Evolutionary conservation across 2,888 invertebrate species (phyloP).

Genomic region (Bimastos eiseni): DNA sequence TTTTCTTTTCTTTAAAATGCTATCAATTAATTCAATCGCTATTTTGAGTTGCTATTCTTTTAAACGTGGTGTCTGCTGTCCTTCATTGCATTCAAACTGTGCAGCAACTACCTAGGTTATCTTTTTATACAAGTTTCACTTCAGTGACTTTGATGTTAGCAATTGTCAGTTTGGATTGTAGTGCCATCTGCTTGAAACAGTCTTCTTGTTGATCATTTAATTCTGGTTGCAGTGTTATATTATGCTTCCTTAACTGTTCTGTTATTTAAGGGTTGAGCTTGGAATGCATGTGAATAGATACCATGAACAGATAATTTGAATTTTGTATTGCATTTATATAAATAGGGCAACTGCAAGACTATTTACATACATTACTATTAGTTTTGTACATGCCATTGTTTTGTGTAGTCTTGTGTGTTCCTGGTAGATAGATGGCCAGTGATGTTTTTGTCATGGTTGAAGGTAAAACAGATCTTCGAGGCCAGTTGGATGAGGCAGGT

Average conservation of each 20-base stretch:
- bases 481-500: neutral
- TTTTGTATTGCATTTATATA: too few species aligned
- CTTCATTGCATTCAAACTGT: neutral
- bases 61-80: neutral
- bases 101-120: neutral
- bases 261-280: too few species aligned
- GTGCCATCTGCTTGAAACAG: neutral
- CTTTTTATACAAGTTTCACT: neutral
- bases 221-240: neutral
- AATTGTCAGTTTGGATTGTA: neutral
- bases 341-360: too few species aligned
- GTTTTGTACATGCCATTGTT: too few species aligned
- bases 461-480: slow-evolving; percentile 17
- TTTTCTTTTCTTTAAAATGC: neutral
- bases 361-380: too few species aligned
- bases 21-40: neutral
- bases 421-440: too few species aligned
- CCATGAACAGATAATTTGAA: too few species aligned
- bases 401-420: too few species aligned
- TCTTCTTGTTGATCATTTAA: neutral
- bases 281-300: too few species aligned
- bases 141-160: neutral
- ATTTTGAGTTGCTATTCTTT: neutral
- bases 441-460: neutral
- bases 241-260: too few species aligned